A percentile compares a stretch with the other conserved stretches of the same genome.
Conservation (phyloP, 2,888 invertebrate genomes). For the Apamea sordens region DNA sequence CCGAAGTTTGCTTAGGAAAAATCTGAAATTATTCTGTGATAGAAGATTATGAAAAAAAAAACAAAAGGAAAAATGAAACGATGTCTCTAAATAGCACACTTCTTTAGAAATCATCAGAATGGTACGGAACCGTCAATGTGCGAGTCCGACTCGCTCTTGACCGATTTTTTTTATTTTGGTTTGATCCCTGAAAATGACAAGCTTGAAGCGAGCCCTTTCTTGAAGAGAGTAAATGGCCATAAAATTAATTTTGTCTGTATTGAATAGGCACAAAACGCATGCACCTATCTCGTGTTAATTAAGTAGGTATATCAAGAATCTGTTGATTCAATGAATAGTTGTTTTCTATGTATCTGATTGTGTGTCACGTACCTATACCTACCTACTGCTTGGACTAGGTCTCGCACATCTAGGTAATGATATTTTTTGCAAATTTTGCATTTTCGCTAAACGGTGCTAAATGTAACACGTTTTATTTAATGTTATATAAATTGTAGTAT, state of each 20-base stretch:
- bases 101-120: too few species aligned
- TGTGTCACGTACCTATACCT: slow-evolving; percentile 48
- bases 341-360: slow-evolving; percentile 14
- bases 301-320: slow-evolving; percentile 37
- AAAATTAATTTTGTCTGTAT: not conserved
- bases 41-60: too few species aligned
- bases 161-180: not conserved
- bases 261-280: not conserved
- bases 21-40: too few species aligned
- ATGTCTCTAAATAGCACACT: too few species aligned
- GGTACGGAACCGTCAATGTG: too few species aligned
- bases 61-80: too few species aligned
- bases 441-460: slow-evolving; percentile 15
- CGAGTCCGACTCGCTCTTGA: too few species aligned
- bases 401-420: slow-evolving; percentile 7
- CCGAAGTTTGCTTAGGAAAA: too few species aligned
- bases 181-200: too few species aligned
- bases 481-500: not conserved
- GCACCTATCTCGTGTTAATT: not conserved
- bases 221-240: not conserved
- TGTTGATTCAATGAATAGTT: slow-evolving; percentile 44
- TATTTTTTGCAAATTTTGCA: slow-evolving; percentile 4
- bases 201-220: not conserved
- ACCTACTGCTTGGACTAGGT: slow-evolving; percentile 24
- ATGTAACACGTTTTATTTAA: slow-evolving; percentile 21